Evolutionary conservation across 2,797 vertebrate genomes (phyloP), one percentile per base, ranked within the genome.

Genomic region (Enteromius anoplus): DNA sequence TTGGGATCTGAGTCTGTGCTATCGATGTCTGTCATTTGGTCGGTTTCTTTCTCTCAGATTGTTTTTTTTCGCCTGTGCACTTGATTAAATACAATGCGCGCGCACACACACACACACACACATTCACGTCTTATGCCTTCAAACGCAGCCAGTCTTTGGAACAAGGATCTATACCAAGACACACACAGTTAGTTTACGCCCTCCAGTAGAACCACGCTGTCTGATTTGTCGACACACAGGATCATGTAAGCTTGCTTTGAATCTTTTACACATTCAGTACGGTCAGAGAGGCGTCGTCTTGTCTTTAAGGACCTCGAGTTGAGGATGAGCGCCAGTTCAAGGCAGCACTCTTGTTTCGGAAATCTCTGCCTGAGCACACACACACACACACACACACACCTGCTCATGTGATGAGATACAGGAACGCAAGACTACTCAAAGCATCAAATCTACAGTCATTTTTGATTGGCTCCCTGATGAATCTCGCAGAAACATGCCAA

Each of bases 181-280:
- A 75, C 76, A 85, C 89, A 23, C 90, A 89, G 90, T 86, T 91
- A 88, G 89, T 91, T 89, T 87, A 90, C 81, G 80, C 86, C 87
- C 88, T 88, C 89, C 82, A 11, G 32, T 66, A 75, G 21, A 85
- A 88, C 88, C 88, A 76, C 95, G 95, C 94, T 92, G 95, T 94
- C 91, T 95, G 95, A 98, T 97, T 97, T 96, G 96, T 97, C 96
- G 95, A 96, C 95, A 96, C 96, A 96, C 95, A 89, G 66, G 62
- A 62, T 95, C 90, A 93, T 93, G 0, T 92, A 94, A 95, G 91
- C 95, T 94, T 92, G 90, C 91, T 95, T 95, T 96, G 93, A 87
- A 95, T 95, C 91, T 62, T 65, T 93, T 92, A 96, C 96, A 98
- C 97, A 99, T 98, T 99, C 97, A 98, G 95, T 97, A 96, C 95